These are phyloP conservation scores for Halyomorpha halys DNA, from an alignment of 1,140 invertebrate species.

Conservation along the genomic window DNA sequence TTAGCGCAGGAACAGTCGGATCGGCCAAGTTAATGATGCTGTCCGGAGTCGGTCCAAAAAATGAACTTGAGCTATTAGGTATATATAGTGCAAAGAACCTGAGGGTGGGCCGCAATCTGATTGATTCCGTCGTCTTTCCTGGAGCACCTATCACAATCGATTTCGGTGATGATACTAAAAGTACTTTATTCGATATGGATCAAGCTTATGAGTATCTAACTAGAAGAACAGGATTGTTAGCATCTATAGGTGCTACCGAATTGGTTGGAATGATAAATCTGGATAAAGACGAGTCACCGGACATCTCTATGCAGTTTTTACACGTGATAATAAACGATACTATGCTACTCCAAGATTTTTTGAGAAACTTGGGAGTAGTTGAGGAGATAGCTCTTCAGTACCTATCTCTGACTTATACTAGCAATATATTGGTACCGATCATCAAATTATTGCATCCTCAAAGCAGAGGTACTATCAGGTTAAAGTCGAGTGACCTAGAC, in stretches of 20 bases:
- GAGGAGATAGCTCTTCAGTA: constrained; percentile 57
- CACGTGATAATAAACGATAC: constrained; percentile 40
- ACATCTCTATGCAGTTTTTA: constrained; percentile 33
- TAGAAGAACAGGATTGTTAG: constrained; percentile 36
- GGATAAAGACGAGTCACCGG: constrained; percentile 35
- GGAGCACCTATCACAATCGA: constrained; percentile 22
- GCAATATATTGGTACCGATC: constrained; percentile 44
- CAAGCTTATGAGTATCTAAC: constrained; percentile 41
- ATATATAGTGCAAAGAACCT: constrained; percentile 30
- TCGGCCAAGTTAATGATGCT: constrained; percentile 40
- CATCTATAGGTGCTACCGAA: constrained; percentile 36
- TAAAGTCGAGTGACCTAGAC: constrained; percentile 41
- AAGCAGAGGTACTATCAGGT: constrained; percentile 39
- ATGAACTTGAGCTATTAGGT: constrained; percentile 34
- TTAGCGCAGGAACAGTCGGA: constrained; percentile 35
- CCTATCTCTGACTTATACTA: constrained; percentile 39
- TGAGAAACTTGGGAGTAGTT: constrained; percentile 37
- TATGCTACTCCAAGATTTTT: constrained; percentile 44
- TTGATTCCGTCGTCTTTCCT: constrained; percentile 39
- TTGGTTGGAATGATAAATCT: constrained; percentile 38
- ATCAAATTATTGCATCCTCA: constrained; percentile 39
- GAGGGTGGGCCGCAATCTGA: constrained; percentile 40
- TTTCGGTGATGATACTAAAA: background rate
- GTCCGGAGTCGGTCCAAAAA: constrained; percentile 42
- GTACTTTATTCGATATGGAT: constrained; percentile 34